Conservation (phyloP, 2,113 vertebrate species). For the Amphiprion percula region DNA sequence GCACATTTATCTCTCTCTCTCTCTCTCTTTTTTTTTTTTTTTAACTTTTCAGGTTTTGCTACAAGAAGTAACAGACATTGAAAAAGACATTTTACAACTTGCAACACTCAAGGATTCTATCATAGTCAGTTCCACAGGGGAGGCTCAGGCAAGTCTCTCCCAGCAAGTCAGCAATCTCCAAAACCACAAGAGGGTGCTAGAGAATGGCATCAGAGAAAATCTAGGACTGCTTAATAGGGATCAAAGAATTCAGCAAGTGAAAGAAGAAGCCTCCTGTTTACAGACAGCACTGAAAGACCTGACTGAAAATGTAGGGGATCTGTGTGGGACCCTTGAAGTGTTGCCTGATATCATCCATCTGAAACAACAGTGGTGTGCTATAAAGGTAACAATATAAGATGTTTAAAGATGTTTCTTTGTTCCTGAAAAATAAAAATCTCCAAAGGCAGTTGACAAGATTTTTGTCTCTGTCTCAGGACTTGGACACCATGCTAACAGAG, state of each 20-base stretch:
- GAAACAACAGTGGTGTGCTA: constrained; percentile 42
- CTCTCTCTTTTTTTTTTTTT: not conserved
- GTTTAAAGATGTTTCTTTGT: not conserved
- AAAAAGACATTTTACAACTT: constrained; percentile 48
- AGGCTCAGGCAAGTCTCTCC: constrained; percentile 43
- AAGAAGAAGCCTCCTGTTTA: constrained; percentile 24
- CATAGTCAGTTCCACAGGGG: not conserved
- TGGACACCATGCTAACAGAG: constrained; percentile 27
- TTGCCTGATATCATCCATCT: constrained; percentile 43
- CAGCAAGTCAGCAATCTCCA: constrained; percentile 44
- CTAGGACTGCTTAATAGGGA: not conserved
- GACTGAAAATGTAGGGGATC: constrained; percentile 11
- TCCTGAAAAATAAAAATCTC: not conserved
- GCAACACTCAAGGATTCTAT: constrained; percentile 28
- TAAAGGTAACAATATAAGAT: constrained; percentile 56
- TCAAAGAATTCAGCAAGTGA: constrained; percentile 20
- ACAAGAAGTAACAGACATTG: constrained; percentile 31
- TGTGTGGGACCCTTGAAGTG: constrained; percentile 3
- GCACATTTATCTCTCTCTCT: not conserved
- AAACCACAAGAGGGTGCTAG: constrained; percentile 59
- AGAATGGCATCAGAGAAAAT: constrained; percentile 31
- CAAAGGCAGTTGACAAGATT: not conserved
- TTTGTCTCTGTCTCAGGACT: constrained; percentile 44
- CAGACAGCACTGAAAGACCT: constrained; percentile 33
- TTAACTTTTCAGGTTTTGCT: constrained; percentile 39